Percentiles rank a stretch among this genome's conserved stretches.
Evolutionary conservation across 2,113 vertebrate species (phyloP).

Genomic region (Erythrolamprus reginae): DNA sequence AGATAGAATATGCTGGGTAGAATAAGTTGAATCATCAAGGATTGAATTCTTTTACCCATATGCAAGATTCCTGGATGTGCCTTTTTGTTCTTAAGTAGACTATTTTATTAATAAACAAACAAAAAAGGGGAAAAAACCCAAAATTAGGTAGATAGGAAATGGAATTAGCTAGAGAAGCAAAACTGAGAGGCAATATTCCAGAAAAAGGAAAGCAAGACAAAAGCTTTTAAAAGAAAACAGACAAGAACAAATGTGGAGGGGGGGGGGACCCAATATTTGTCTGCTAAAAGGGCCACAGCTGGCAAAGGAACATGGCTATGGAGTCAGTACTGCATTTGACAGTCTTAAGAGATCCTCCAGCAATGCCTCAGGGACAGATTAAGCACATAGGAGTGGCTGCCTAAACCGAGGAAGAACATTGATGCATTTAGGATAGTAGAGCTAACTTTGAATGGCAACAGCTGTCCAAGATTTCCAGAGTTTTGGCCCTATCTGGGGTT

Average conservation of each 20-base stretch:
- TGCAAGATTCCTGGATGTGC: not conserved
- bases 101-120: not conserved
- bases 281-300: not conserved
- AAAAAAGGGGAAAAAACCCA: not conserved
- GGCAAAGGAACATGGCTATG: not conserved
- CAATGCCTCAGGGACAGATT: not conserved
- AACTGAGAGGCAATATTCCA: not conserved
- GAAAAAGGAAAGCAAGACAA: not conserved
- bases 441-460: not conserved
- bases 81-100: not conserved
- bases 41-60: not conserved
- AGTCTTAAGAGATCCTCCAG: not conserved
- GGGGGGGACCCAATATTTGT: not conserved
- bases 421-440: not conserved
- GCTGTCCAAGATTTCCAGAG: not conserved
- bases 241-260: not conserved
- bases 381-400: not conserved
- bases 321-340: not conserved
- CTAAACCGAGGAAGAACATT: not conserved
- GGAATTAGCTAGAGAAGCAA: not conserved
- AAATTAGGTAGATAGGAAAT: not conserved
- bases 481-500: not conserved
- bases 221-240: not conserved
- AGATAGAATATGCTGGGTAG: not conserved
- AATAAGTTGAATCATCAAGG: not conserved